A percentile compares a stretch with the other conserved stretches of the same genome.
phyloP scores from a whole-genome alignment of 2,888 invertebrate species.

The Acleris laterana region DNA sequence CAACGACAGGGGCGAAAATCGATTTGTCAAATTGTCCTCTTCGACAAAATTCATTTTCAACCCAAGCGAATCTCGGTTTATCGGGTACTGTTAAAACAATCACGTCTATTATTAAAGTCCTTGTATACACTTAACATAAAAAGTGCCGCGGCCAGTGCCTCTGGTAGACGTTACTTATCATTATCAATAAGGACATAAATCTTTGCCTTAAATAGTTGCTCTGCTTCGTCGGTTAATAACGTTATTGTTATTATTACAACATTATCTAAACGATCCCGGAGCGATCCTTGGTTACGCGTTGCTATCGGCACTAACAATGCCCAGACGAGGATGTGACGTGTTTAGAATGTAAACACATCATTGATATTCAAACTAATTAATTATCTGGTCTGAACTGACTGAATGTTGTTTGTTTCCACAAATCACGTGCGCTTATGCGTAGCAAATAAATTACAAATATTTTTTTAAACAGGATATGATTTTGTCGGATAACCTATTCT shows the following conservation, averaged over 20 bases:
- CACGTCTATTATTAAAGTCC: too few species aligned
- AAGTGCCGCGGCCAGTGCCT: conserved; percentile 9
- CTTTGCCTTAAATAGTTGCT: conserved; percentile 2
- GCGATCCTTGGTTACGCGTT: conserved; percentile 25
- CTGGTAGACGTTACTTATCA: conserved; percentile 6
- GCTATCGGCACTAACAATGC: conserved; percentile 13
- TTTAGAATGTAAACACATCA: conserved; percentile 17
- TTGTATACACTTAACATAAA: not conserved
- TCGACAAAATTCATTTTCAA: too few species aligned
- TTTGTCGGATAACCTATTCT: too few species aligned
- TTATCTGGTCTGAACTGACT: conserved; percentile 16
- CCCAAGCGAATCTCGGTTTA: too few species aligned
- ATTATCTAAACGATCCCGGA: conserved; percentile 18
- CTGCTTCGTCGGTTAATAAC: conserved; percentile 4
- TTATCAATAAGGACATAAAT: conserved; percentile 17
- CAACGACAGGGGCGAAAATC: too few species aligned
- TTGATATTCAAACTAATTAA: conserved; percentile 25
- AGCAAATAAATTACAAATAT: not conserved
- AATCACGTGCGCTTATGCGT: not conserved
- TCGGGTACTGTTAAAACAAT: too few species aligned
- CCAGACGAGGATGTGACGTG: conserved; percentile 20
- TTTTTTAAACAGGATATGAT: too few species aligned
- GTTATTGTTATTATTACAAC: too few species aligned
- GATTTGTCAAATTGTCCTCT: too few species aligned
- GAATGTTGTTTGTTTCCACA: not conserved